phyloP scores from a whole-genome alignment of 2,888 invertebrate genomes.

The Cylindroiulus punctatus region DNA sequence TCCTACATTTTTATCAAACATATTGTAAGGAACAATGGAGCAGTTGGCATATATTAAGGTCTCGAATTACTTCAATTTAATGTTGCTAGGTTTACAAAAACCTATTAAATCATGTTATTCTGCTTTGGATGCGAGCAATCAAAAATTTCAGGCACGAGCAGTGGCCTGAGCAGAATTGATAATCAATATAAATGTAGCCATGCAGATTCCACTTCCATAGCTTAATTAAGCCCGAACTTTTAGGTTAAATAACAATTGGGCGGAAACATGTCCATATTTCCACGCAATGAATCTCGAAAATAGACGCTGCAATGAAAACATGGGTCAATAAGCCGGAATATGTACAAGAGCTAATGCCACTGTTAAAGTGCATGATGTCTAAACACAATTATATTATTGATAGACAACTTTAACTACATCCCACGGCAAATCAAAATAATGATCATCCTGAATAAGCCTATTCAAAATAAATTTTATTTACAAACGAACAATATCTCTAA shows the following conservation, averaged over 20 bases:
- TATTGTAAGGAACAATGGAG: not conserved
- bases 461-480: no score
- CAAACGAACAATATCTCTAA: no score
- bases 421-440: no score
- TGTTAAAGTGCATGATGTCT: no score
- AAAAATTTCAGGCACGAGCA: not conserved
- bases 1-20: not conserved
- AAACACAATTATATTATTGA: no score
- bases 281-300: not conserved
- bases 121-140: not conserved
- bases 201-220: not conserved
- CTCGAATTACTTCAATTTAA: not conserved
- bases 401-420: no score
- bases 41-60: not conserved
- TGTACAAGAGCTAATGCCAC: no score
- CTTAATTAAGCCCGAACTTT: slow-evolving; percentile 9
- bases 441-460: no score
- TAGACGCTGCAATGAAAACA: not conserved
- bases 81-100: not conserved
- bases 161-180: slow-evolving; percentile 5
- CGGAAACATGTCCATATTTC: not conserved
- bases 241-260: not conserved
- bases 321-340: not conserved
- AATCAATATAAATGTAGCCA: slow-evolving; percentile 2
- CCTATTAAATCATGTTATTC: not conserved